Evolutionary conservation across 2,113 vertebrate genomes (phyloP).

Genomic region (Phylloscopus trochiloides): DNA sequence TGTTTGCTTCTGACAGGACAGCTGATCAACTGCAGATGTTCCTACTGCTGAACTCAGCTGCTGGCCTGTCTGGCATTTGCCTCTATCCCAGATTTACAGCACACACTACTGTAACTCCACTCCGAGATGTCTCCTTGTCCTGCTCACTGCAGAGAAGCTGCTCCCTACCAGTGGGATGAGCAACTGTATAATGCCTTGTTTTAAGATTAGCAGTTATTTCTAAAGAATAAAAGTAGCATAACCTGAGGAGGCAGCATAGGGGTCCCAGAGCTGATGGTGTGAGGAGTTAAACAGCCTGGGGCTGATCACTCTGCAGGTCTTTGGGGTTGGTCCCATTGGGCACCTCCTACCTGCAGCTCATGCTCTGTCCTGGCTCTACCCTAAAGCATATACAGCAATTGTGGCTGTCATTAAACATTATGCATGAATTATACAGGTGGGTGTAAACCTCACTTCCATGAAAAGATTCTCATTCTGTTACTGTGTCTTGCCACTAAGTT

Average conservation of each 20-base stretch:
- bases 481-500: not conserved
- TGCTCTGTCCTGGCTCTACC: not conserved
- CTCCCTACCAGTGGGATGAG: not conserved
- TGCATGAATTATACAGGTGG: not conserved
- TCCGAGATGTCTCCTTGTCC: not conserved
- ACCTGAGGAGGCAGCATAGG: not conserved
- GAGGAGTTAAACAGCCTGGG: not conserved
- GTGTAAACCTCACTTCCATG: not conserved
- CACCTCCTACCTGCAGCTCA: not conserved
- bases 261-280: not conserved
- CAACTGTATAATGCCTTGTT: not conserved
- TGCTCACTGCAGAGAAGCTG: not conserved
- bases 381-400: not conserved
- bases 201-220: not conserved
- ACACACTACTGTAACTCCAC: not conserved
- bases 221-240: not conserved
- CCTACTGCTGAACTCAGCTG: conserved; percentile 35
- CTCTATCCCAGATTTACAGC: not conserved
- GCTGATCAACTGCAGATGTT: conserved; percentile 52
- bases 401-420: not conserved
- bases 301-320: not conserved
- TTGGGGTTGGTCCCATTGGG: not conserved
- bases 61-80: not conserved
- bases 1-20: conserved; percentile 29
- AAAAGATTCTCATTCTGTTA: not conserved